Base-by-base conservation (phyloP, 2,888 invertebrate genomes). In the Norana najaformis region DNA sequence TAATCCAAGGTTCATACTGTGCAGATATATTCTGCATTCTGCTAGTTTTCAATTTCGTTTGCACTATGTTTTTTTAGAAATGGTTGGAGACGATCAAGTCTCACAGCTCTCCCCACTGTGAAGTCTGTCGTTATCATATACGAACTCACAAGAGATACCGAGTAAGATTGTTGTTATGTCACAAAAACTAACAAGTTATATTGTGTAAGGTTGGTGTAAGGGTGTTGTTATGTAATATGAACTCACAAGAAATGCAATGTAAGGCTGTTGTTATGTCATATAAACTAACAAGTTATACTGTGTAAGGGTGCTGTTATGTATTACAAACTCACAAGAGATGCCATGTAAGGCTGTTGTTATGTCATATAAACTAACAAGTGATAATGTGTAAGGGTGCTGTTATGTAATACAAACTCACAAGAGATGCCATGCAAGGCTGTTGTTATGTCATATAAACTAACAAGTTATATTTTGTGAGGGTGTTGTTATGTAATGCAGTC, bases 111-210 rank as follows among this genome's bases (percentile, higher is more conserved):
- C 85, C 85, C 8, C 85, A 85, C 8, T 85, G 85, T 36, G 85
- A 85, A 85, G 85, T 85, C 85, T 85, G 85, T 85, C 85, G 85
- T 14, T 85, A 85, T 37, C 85, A 85, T 23, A 85, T 85, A 36
- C 85, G 85, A 85, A 85, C 85, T 85, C 85, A 85, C 85, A 85
- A 85, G 85, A 85, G 85, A 36, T 85, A 85, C 37, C 85, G 85
- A 1, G 85, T 85, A 85, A 36, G 85, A 36, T 35, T n/a, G 16
- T 36, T 35, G 69, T 69, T 69, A 69, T n/a, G n/a, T n/a, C 30
- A 69, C n/a, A 69, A 30, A 69, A n/a, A 69, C 69, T 69, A 6
- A n/a, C n/a, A 69, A 69, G 69, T n/a, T n/a, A n/a, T 69, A 16
- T n/a, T 69, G 13, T 11, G n/a, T 16, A 69, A 69, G n/a, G 6